These are phyloP conservation scores for Cheilosia pagana DNA, from an alignment of 2,888 invertebrate genomes.

Conservation along the genomic window DNA sequence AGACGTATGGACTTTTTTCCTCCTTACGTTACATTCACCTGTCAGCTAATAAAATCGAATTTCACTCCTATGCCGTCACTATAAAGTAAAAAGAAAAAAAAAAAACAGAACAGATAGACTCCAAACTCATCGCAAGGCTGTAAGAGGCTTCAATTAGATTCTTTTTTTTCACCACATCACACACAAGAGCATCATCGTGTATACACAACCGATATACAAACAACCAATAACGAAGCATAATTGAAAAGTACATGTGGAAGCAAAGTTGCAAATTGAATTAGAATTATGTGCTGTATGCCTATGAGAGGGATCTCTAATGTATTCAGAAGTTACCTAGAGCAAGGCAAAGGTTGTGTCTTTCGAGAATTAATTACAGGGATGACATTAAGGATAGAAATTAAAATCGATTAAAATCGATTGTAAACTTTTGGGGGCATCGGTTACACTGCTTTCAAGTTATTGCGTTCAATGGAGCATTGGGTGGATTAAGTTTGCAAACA, in stretches of 20 bases:
- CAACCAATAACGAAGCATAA: slow-evolving; percentile 65
- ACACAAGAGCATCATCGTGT: slow-evolving; percentile 31
- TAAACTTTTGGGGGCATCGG: not conserved
- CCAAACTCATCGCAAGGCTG: slow-evolving; percentile 24
- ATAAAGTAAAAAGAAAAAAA: not conserved
- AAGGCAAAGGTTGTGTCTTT: slow-evolving; percentile 4
- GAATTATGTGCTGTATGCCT: slow-evolving; percentile 39
- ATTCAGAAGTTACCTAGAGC: slow-evolving; percentile 3
- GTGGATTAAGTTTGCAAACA: not conserved
- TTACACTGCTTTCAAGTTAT: too few species aligned
- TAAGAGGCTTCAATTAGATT: slow-evolving; percentile 36
- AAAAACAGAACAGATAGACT: not conserved
- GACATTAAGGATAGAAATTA: slow-evolving; percentile 2
- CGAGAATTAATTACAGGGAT: slow-evolving; percentile 10
- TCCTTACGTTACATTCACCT: slow-evolving; percentile 21
- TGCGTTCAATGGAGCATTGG: not conserved
- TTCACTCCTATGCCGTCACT: slow-evolving; percentile 16
- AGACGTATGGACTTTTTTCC: slow-evolving; percentile 13
- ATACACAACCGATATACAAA: slow-evolving; percentile 53
- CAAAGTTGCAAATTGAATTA: slow-evolving; percentile 68
- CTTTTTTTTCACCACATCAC: slow-evolving; percentile 27
- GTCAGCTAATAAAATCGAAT: slow-evolving; percentile 67
- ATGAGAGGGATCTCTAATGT: slow-evolving; percentile 33
- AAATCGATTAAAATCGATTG: slow-evolving; percentile 24
- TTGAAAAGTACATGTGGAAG: slow-evolving; percentile 67